A percentile compares a stretch with the other conserved stretches of the same genome.
phyloP scores from a whole-genome alignment of 2,797 vertebrate species.

The Lemur catta region DNA sequence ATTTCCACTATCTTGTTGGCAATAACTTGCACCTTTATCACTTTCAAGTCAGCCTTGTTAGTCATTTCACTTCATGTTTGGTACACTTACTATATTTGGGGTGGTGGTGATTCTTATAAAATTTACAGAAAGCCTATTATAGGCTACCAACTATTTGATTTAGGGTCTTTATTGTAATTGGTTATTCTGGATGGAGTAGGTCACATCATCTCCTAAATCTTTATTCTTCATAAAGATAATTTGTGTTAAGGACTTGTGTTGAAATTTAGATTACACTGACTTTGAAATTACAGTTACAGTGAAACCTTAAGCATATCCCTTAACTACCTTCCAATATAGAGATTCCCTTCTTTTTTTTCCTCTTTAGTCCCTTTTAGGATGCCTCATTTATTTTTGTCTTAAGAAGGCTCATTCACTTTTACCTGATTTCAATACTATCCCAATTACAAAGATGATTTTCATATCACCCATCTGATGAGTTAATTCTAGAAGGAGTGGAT shows the following conservation, averaged over 20 bases:
- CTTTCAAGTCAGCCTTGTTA: slow-evolving; percentile 57
- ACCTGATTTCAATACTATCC: slow-evolving; percentile 6
- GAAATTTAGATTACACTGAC: not conserved
- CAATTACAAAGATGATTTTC: not conserved
- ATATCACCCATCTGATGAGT: not conserved
- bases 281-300: not conserved
- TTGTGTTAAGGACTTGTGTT: not conserved
- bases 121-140: not conserved
- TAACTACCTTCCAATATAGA: not conserved
- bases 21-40: slow-evolving; percentile 67
- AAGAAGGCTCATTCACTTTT: slow-evolving; percentile 24
- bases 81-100: not conserved
- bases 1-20: slow-evolving; percentile 64
- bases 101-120: slow-evolving; percentile 48
- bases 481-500: slow-evolving; percentile 28
- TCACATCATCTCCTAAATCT: not conserved
- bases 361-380: not conserved
- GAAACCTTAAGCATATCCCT: not conserved
- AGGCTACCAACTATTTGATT: not conserved
- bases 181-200: not conserved
- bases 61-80: not conserved
- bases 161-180: not conserved
- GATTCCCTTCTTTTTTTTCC: not conserved
- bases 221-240: not conserved
- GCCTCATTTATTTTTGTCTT: slow-evolving; percentile 5